Evolutionary conservation across 2,113 vertebrate genomes (phyloP), one percentile per base, ranked within the genome.

Genomic region (Hypocryptadius cinnamomeus): DNA sequence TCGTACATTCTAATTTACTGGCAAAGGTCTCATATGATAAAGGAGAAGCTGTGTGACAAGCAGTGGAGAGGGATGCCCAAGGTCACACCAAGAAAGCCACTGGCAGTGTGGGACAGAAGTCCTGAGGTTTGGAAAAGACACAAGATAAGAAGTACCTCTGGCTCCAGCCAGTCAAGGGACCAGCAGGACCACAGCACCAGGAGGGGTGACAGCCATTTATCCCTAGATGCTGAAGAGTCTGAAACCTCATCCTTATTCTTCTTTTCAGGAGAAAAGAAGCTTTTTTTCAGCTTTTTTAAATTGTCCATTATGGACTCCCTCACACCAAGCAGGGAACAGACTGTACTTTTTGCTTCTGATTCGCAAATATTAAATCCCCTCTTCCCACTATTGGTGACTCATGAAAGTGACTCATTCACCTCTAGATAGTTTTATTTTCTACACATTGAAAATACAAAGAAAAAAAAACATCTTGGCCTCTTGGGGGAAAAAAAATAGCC

Each of bases 351-450:
- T 60, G 25, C 42, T 87, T 92, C 87, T 89, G 83, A 96, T 92
- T 96, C 44, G 70, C 79, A 97, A 96, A 94, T 92, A 96, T 88
- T 94, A 95, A 92, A 85, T 74, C 88, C 57, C 76, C 33, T 92
- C 82, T 84, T 92, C 90, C 94, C 65, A 93, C 88, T 94, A n/a
- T 79, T 89, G 57, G 56, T 97, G 95, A 97, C 84, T 96, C 93
- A 96, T 57, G 31, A 44, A 80, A 91, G 85, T 96, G 96, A 96
- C 48, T 97, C 96, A 92, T 77, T 94, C 79, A 85, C 92, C 94
- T 97, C 85, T 77, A 90, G 51, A 78, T 88, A 66, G 63, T 79
- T 91, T 93, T 81, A 76, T 95, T 95, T 89, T 37, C 50, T 56
- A 44, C 48, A 71, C 27, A 68, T 53, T 47, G 56, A 31, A 90